Conservation (phyloP, 2,797 vertebrate species). For the Ceyx erithaca region DNA sequence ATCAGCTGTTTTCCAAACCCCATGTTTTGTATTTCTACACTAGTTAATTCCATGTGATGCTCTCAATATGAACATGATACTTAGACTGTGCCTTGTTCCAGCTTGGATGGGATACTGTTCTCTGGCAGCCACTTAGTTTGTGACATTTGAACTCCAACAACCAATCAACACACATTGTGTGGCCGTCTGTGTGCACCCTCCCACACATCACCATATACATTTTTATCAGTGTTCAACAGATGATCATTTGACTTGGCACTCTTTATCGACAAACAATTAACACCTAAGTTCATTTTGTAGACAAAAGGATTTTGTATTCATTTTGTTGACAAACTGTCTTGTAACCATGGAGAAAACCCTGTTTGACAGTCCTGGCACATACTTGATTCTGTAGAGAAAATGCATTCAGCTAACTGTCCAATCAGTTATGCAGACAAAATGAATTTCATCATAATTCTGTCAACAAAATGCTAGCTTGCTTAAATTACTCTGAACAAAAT, state of each 20-base stretch:
- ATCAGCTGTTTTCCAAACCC: background rate
- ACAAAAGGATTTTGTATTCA: constrained; percentile 63
- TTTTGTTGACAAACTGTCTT: constrained; percentile 70
- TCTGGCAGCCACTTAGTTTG: background rate
- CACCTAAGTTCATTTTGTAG: constrained; percentile 47
- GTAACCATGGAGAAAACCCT: constrained; percentile 35
- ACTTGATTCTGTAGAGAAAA: constrained; percentile 55
- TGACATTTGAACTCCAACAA: background rate
- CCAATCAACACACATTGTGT: background rate
- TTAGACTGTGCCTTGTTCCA: background rate
- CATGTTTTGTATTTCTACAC: background rate
- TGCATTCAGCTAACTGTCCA: constrained; percentile 63
- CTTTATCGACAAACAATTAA: constrained; percentile 64
- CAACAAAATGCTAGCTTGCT: constrained; percentile 80
- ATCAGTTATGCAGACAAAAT: constrained; percentile 77
- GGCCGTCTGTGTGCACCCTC: background rate
- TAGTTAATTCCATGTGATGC: background rate
- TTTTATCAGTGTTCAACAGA: constrained; percentile 68
- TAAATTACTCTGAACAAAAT: constrained; percentile 76
- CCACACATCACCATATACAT: background rate
- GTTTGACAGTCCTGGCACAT: constrained; percentile 66
- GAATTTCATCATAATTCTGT: constrained; percentile 78
- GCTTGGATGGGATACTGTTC: background rate
- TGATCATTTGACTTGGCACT: constrained; percentile 45
- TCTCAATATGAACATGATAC: background rate